Percentiles rank a stretch among this genome's conserved stretches.
Evolutionary conservation across 2,797 vertebrate genomes (phyloP).

Genomic region (Chaetophractus vellerosus): DNA sequence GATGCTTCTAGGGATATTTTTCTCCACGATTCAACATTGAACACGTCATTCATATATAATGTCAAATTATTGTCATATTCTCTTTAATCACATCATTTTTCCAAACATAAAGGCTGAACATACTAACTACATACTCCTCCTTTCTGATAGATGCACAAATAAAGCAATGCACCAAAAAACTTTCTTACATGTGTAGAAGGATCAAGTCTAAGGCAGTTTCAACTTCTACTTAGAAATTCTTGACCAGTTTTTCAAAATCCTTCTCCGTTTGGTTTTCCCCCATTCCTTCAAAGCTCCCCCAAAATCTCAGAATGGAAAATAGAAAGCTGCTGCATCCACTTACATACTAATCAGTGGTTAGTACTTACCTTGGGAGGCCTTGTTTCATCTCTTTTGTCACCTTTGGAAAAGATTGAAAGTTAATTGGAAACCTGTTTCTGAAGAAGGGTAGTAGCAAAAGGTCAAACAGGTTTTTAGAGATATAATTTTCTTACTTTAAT

Average conservation of each 20-base stretch:
- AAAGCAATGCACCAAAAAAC: constrained; percentile 21
- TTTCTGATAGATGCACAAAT: background rate
- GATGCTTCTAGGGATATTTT: background rate
- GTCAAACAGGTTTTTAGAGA: constrained; percentile 51
- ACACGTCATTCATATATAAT: background rate
- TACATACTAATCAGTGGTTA: constrained; percentile 23
- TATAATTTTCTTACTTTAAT: constrained; percentile 49
- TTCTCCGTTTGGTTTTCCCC: background rate
- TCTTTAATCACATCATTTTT: constrained; percentile 39
- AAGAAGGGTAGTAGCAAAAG: background rate
- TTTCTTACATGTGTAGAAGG: background rate
- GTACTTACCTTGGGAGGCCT: constrained; percentile 15
- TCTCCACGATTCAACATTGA: background rate
- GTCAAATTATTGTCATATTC: background rate
- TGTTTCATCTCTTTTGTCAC: constrained; percentile 70
- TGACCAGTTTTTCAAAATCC: background rate
- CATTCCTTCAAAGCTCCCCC: background rate
- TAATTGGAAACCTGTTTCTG: constrained; percentile 59
- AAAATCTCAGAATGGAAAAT: constrained; percentile 8
- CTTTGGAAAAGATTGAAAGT: constrained; percentile 56
- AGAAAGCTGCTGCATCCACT: background rate
- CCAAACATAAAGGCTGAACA: constrained; percentile 7
- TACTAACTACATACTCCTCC: background rate
- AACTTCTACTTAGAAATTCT: constrained; percentile 39
- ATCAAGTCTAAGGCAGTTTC: background rate